Evolutionary conservation across 2,888 invertebrate genomes (phyloP), one percentile per base, ranked within the genome.

Genomic region (Chaetogeoica ovagalla): DNA sequence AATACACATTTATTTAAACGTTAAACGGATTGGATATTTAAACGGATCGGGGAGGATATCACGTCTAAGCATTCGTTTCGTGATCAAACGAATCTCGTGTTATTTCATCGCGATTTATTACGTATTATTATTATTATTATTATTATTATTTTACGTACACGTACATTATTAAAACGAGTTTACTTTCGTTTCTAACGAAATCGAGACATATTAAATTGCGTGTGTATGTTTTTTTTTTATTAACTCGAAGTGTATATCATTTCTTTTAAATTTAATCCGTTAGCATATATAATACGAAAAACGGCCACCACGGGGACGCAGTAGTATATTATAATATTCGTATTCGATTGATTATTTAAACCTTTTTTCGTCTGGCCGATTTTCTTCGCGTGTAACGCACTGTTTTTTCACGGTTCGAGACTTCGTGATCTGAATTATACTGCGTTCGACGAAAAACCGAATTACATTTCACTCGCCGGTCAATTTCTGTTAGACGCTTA

Each of bases 201-300:
- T 1, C 30, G n/a, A n/a, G n/a, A n/a, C n/a, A n/a, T 15, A 70
- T 57, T 30, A 57, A 57, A 59, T 70, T 70, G 13, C 17, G 39
- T 57, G 30, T 23, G 9, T 23, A 11, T n/a, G n/a, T n/a, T n/a
- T 62, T 62, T 30, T 30, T 60, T 6, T 69, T 55, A 7, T 52
- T 69, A 37, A 71, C 59, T 17, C 21, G 15, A 39, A 71, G 39
- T 55, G 23, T 37, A 15, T 70, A 37, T 57, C 37, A 70, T 70
- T 37, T 70, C 17, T 57, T 71, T 37, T n/a, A 30, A 30, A 3
- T 57, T 57, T 2, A 57, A 59, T 57, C n/a, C 37, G 13, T 70
- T 59, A 15, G 57, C 9, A 70, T 30, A 30, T 30, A 30, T 30
- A 30, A 30, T 30, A 30, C 30, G 30, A 4, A 30, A 2, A 30